Percentiles rank a stretch among this genome's conserved stretches.
These are phyloP conservation scores for Stichodactyla mertensii DNA, from an alignment of 64 coral and sea anemone species.

Conservation along the genomic window DNA sequence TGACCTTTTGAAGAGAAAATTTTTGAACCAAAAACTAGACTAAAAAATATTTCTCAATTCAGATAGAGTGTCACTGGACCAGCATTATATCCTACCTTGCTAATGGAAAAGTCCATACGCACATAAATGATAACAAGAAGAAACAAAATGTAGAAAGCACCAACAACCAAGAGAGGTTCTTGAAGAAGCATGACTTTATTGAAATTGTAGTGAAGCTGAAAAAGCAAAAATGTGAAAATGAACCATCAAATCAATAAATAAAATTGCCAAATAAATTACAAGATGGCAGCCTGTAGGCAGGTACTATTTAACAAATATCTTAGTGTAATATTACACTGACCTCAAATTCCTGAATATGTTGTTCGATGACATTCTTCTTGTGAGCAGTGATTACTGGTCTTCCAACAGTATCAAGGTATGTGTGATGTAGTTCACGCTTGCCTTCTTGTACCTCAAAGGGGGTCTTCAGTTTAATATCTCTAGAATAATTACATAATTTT, in stretches of 20 bases:
- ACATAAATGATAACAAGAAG: constrained; percentile 93
- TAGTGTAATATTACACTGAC: constrained; percentile 4
- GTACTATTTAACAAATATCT: too few species aligned
- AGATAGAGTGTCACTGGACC: too few species aligned
- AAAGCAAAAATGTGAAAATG: not conserved
- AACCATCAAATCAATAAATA: too few species aligned
- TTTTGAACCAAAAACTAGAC: too few species aligned
- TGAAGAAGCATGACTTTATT: constrained; percentile 93
- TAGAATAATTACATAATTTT: not conserved
- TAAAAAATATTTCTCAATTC: too few species aligned
- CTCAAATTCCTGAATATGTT: constrained; percentile 99
- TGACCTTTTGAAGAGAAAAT: too few species aligned
- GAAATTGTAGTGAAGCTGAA: constrained; percentile 85
- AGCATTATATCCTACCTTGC: constrained; percentile 55
- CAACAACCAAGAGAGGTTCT: constrained; percentile 92
- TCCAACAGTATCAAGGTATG: constrained; percentile 91
- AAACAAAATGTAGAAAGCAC: constrained; percentile 95
- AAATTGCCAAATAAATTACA: too few species aligned
- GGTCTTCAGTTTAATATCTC: constrained; percentile 74
- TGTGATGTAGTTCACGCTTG: constrained; percentile 80
- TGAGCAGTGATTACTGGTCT: constrained; percentile 73
- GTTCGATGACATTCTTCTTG: constrained; percentile 82
- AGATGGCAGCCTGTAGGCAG: too few species aligned
- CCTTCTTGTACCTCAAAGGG: constrained; percentile 67
- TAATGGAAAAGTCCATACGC: constrained; percentile 95